phyloP scores from a whole-genome alignment of 2,113 vertebrate species.

The Myotis yumanensis region DNA sequence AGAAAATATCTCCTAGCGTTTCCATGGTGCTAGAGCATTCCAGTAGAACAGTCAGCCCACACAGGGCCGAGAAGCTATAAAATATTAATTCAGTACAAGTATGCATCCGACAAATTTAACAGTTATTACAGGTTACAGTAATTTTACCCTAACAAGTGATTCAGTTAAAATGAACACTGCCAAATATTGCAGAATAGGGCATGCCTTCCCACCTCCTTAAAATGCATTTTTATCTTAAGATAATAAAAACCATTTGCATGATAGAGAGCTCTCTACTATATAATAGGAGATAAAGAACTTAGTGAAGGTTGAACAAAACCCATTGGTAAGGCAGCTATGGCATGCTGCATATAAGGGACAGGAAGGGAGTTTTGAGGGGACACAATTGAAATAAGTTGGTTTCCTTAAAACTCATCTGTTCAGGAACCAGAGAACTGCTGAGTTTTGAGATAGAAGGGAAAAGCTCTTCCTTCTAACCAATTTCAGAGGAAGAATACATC shows the following conservation, averaged over 20 bases:
- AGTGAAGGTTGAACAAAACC: neutral
- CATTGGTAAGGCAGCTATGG: neutral
- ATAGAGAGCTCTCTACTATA: neutral
- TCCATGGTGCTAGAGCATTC: conserved; percentile 85
- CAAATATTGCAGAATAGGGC: conserved; percentile 62
- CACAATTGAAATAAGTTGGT: neutral
- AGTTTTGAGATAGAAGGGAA: conserved; percentile 1
- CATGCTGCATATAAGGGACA: neutral
- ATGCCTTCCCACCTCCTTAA: conserved; percentile 36
- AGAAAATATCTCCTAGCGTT: conserved; percentile 84
- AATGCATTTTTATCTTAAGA: neutral
- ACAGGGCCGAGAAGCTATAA: conserved; percentile 79
- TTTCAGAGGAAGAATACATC: conserved; percentile 39
- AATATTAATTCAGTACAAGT: conserved; percentile 83
- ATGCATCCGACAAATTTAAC: conserved; percentile 76
- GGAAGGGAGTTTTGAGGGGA: neutral
- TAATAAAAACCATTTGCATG: neutral
- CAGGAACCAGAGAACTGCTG: neutral
- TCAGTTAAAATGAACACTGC: conserved; percentile 64
- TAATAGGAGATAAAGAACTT: neutral
- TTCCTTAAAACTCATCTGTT: neutral
- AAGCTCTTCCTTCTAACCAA: neutral
- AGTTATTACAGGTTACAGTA: conserved; percentile 76
- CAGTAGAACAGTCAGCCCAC: conserved; percentile 85
- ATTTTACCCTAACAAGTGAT: conserved; percentile 68